Evolutionary conservation across 2,888 invertebrate genomes (phyloP).

Genomic region (Ormyrus nitidulus): DNA sequence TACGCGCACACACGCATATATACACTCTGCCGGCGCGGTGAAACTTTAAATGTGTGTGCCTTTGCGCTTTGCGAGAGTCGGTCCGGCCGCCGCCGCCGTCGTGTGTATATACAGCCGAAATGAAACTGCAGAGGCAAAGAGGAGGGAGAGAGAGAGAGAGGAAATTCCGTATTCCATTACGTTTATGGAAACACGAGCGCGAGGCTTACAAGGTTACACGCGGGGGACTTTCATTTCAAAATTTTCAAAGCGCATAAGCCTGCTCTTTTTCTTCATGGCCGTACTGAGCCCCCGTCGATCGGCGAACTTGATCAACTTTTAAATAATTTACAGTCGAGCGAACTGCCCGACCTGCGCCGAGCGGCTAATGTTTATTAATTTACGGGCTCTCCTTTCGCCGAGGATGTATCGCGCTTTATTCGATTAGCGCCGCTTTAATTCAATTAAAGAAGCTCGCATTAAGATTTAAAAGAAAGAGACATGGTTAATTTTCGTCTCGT

Average conservation of each 20-base stretch:
- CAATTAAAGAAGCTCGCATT: no score
- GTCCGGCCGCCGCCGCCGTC: neutral
- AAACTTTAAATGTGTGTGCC: conserved; percentile 46
- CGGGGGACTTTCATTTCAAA: conserved; percentile 10
- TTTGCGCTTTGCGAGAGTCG: conserved; percentile 38
- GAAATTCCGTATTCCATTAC: conserved; percentile 52
- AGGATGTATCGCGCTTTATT: no score
- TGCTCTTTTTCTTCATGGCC: neutral
- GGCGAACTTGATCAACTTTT: neutral
- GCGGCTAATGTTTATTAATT: no score
- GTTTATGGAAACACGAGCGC: conserved; percentile 43
- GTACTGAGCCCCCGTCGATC: neutral
- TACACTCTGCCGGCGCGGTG: neutral
- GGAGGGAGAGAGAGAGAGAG: neutral
- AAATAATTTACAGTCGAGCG: neutral
- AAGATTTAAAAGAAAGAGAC: no score
- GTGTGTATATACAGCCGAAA: conserved; percentile 19
- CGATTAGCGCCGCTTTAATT: no score
- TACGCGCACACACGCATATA: neutral
- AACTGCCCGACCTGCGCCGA: neutral
- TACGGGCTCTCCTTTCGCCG: no score
- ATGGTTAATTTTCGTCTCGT: no score
- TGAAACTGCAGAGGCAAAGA: conserved; percentile 38
- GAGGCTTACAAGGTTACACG: neutral
- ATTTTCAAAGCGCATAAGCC: neutral